phyloP scores from a whole-genome alignment of 2,888 invertebrate genomes.

The Cabera pusaria region DNA sequence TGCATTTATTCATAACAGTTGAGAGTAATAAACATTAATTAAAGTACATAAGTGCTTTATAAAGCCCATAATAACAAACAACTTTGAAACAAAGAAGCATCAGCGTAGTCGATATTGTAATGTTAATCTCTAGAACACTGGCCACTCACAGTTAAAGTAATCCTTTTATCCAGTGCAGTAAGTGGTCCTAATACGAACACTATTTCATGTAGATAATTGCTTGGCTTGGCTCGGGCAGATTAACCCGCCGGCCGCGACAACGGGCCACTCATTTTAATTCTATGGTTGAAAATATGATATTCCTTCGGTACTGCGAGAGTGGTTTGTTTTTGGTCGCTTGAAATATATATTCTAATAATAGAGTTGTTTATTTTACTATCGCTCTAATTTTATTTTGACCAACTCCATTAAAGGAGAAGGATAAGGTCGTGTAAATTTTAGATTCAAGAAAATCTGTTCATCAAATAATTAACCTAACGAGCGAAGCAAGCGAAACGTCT shows the following conservation, averaged over 20 bases:
- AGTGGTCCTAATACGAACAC: slow-evolving; percentile 71
- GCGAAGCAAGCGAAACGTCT: no score
- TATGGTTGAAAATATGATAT: slow-evolving; percentile 18
- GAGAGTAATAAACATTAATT: no score
- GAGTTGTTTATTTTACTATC: no score
- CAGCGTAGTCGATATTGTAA: slow-evolving; percentile 33
- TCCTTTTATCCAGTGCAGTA: slow-evolving; percentile 72
- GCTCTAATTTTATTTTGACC: no score
- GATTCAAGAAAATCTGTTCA: no score
- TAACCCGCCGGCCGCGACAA: slow-evolving; percentile 46
- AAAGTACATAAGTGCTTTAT: no score
- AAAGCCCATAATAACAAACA: no score
- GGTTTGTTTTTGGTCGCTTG: background rate
- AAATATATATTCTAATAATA: no score
- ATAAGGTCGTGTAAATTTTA: no score
- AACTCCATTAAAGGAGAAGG: no score
- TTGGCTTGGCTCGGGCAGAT: slow-evolving; percentile 61
- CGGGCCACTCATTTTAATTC: slow-evolving; percentile 48
- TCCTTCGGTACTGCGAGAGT: slow-evolving; percentile 1
- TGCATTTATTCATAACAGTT: no score
- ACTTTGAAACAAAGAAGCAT: slow-evolving; percentile 6
- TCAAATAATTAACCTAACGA: no score
- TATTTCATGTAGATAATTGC: slow-evolving; percentile 80
- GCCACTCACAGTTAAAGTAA: slow-evolving; percentile 69
- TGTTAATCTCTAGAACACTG: slow-evolving; percentile 50